These are phyloP conservation scores for Diorhabda sublineata DNA, from an alignment of 1,140 invertebrate genomes.

Conservation along the genomic window DNA sequence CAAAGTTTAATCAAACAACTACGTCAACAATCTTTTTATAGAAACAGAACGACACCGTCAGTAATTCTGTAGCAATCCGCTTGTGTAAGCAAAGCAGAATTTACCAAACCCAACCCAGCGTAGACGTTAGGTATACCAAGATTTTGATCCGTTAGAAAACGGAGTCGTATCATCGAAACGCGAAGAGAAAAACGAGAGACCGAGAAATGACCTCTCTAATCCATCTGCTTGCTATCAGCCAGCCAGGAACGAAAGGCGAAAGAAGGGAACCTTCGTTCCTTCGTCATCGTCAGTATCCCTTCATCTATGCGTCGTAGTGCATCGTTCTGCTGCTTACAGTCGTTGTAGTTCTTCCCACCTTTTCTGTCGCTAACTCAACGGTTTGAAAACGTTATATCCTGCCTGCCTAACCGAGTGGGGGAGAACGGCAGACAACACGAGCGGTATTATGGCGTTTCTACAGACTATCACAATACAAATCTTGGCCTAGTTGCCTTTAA, in stretches of 20 bases:
- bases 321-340: slow-evolving; percentile 1
- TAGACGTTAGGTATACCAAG: not conserved
- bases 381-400: slow-evolving; percentile 6
- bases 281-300: slow-evolving; percentile 10
- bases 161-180: not conserved
- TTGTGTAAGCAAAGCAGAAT: no score
- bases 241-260: not conserved
- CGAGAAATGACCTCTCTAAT: not conserved
- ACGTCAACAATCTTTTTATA: not conserved
- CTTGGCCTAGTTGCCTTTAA: slow-evolving; percentile 11
- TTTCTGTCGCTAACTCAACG: slow-evolving; percentile 10
- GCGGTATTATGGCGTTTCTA: slow-evolving; percentile 12
- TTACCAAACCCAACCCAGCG: not conserved
- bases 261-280: not conserved
- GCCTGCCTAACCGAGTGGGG: slow-evolving; percentile 12
- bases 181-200: not conserved
- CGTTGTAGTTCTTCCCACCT: slow-evolving; percentile 7
- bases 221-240: slow-evolving; percentile 7
- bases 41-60: not conserved
- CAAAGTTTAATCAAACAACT: not conserved
- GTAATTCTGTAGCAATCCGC: no score
- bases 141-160: not conserved
- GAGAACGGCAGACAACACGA: slow-evolving; percentile 7
- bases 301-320: slow-evolving; percentile 6
- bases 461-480: slow-evolving; percentile 6